A percentile compares a stretch with the other conserved stretches of the same genome.
Conservation (phyloP, 2,888 invertebrate genomes). For the Andrena dorsata region DNA sequence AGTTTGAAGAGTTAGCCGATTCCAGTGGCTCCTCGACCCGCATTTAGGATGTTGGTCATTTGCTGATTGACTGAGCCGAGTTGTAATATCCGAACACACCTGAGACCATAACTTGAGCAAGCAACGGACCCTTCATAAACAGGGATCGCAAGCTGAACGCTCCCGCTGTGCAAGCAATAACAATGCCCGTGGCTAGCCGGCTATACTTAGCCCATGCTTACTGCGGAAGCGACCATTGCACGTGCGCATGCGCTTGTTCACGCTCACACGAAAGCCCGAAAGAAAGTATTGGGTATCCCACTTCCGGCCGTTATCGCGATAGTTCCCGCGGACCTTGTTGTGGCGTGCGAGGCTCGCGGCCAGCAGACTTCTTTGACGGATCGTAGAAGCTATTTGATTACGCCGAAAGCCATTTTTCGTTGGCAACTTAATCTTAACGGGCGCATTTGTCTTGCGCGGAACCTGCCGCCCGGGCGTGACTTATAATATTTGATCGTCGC, state of each 20-base stretch:
- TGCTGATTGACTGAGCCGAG: slow-evolving; percentile 71
- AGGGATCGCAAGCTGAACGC: slow-evolving; percentile 76
- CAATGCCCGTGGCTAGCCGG: slow-evolving; percentile 78
- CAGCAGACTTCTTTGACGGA: slow-evolving; percentile 36
- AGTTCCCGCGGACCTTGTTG: slow-evolving; percentile 40
- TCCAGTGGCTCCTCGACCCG: slow-evolving; percentile 12
- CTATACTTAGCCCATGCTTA: slow-evolving; percentile 78
- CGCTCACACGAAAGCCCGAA: slow-evolving; percentile 58
- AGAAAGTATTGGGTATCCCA: slow-evolving; percentile 66
- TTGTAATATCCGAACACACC: slow-evolving; percentile 79
- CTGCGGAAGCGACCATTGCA: slow-evolving; percentile 73
- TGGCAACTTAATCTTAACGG: slow-evolving; percentile 32
- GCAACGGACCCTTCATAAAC: slow-evolving; percentile 79
- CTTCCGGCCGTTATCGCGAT: slow-evolving; percentile 70
- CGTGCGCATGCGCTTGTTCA: slow-evolving; percentile 70
- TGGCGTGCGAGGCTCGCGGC: slow-evolving; percentile 36
- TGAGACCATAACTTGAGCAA: slow-evolving; percentile 79
- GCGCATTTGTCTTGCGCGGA: slow-evolving; percentile 11
- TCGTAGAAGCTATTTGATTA: slow-evolving; percentile 37
- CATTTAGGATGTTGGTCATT: slow-evolving; percentile 58
- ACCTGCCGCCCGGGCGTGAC: not conserved
- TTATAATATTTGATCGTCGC: slow-evolving; percentile 31
- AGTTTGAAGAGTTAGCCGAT: slow-evolving; percentile 14
- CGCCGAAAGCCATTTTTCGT: slow-evolving; percentile 45
- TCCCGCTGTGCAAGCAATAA: slow-evolving; percentile 80